Evolutionary conservation across 2,797 vertebrate genomes (phyloP).

Genomic region (Vireo griseus): DNA sequence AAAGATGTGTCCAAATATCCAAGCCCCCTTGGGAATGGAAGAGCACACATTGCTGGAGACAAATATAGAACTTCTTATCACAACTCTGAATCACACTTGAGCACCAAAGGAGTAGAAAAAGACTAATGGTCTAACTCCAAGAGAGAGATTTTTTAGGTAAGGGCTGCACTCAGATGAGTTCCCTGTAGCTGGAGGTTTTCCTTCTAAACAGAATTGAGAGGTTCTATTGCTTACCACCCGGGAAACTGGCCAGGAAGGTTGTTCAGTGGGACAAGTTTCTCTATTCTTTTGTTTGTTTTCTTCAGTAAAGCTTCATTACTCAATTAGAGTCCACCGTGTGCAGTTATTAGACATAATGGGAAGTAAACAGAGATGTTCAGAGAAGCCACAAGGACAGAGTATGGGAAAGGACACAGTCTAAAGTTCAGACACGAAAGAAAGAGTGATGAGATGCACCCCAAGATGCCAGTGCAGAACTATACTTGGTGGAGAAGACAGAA

Average conservation of each 20-base stretch:
- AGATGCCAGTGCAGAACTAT: background rate
- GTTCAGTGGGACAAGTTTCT: background rate
- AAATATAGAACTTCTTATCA: background rate
- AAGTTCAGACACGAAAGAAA: background rate
- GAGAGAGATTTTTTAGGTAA: background rate
- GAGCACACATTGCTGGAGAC: background rate
- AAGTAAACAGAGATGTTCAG: background rate
- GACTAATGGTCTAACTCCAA: background rate
- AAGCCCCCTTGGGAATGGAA: background rate
- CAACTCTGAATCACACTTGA: background rate
- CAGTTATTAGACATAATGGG: background rate
- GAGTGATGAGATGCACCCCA: background rate
- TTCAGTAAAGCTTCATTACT: background rate
- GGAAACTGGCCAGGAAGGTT: background rate
- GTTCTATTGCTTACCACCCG: background rate
- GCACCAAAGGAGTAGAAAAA: background rate
- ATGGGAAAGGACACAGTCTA: background rate
- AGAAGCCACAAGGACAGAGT: background rate
- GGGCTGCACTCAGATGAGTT: background rate
- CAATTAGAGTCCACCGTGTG: background rate
- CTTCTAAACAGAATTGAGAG: background rate
- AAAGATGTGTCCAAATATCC: background rate
- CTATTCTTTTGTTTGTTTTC: background rate
- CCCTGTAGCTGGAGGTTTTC: background rate
- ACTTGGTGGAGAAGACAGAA: background rate